Base-by-base conservation (phyloP, 1,140 invertebrate species). In the Zeugodacus cucurbitae region DNA sequence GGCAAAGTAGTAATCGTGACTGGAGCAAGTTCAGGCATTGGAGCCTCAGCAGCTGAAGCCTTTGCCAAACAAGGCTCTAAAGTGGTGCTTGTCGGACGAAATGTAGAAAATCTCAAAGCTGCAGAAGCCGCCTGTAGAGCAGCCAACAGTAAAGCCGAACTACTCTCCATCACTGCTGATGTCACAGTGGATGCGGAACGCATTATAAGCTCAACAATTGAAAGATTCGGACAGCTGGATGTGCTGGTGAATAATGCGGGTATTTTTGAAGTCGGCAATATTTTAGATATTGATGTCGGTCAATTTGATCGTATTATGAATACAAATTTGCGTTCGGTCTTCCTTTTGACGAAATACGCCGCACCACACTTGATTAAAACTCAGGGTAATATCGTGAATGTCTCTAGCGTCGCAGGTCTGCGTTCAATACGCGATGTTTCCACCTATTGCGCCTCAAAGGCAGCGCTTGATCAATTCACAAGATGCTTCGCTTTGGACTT, bases 21-120 rank as follows among this genome's bases (percentile, higher is more conserved):
- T 5, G 97, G 97, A 85, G 97, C 97, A 1, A 97, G 97, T 93
- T 97, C 97, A 44, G 97, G 97, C 3, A 98, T 98, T 89, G 97
- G 97, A 87, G 95, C 96, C 62, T 96, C 96, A n/a, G 96, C 97
- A n/a, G 97, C 97, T 1, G 88, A 96, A 64, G 94, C 96, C 87
- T 96, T 98, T 90, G 95, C 97, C 3, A 95, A 96, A 89, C 92
- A 96, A 29, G 96, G 96, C 58, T 97, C 97, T 7, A 94, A 89
- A 20, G 89, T 96, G 41, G 94, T 94, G 1, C 70, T 98, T 3
- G 96, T 95, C 37, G 97, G 97, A 59, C 95, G 97, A 87, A 97
- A 98, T 93, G 89, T 94, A 70, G 93, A 95, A 20, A 96, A 96
- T 91, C 93, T 97, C 34, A 90, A 95, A 82, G 94, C 94, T 88